Evolutionary conservation across 1,140 invertebrate genomes (phyloP).

Genomic region (Latrodectus geometricus): DNA sequence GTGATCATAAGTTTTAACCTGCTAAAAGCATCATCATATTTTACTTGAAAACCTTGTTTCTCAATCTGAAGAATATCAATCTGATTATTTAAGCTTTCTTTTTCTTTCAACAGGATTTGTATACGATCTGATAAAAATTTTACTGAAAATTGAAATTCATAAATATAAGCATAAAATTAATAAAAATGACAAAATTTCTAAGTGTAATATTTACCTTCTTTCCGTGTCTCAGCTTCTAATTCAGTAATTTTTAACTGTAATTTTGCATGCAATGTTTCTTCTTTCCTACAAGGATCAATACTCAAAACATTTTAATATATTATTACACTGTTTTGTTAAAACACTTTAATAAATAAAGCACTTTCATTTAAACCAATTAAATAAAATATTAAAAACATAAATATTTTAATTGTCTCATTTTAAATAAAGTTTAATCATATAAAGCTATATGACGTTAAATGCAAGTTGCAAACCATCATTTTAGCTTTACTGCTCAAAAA

Average conservation of each 20-base stretch:
- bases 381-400: no score
- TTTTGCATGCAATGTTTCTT: constrained; percentile 30
- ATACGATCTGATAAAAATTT: constrained; percentile 32
- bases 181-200: neutral
- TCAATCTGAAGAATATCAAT: constrained; percentile 30
- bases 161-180: neutral
- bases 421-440: no score
- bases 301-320: no score
- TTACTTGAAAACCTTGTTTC: neutral
- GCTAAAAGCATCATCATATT: no score
- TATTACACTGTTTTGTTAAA: no score
- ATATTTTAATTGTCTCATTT: no score
- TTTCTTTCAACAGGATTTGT: constrained; percentile 22
- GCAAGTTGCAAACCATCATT: no score
- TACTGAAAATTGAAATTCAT: neutral
- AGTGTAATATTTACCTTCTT: constrained; percentile 8
- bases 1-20: no score
- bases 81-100: constrained; percentile 20
- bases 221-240: constrained; percentile 39
- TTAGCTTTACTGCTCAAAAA: no score
- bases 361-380: no score
- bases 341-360: no score
- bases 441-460: no score
- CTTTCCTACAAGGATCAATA: constrained; percentile 20
- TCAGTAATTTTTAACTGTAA: constrained; percentile 39